Evolutionary conservation across 2,888 invertebrate genomes (phyloP).

Genomic region (Noctua comes): DNA sequence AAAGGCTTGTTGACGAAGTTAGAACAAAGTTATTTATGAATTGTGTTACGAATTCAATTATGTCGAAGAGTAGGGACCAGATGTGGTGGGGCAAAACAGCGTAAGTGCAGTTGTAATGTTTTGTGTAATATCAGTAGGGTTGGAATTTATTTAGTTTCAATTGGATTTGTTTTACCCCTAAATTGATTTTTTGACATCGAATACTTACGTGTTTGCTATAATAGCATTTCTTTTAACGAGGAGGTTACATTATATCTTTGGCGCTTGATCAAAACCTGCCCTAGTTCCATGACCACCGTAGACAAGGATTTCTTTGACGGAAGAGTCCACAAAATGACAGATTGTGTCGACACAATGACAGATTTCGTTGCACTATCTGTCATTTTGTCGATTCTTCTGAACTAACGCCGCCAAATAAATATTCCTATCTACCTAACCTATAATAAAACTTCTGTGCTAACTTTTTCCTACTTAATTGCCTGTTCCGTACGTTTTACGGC

Average conservation of each 20-base stretch:
- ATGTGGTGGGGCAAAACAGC: constrained; percentile 6
- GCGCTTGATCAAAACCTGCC: neutral
- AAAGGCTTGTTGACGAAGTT: constrained; percentile 53
- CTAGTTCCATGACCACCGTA: too few species aligned
- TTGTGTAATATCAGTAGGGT: constrained; percentile 3
- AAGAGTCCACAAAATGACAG: too few species aligned
- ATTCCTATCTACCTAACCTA: neutral
- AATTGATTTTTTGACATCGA: neutral
- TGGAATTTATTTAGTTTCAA: constrained; percentile 1
- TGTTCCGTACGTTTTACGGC: neutral
- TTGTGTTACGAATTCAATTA: constrained; percentile 53
- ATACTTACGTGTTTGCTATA: neutral
- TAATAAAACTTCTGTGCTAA: neutral
- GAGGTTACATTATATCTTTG: neutral
- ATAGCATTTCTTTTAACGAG: neutral
- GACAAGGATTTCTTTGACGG: too few species aligned
- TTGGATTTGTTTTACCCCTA: too few species aligned
- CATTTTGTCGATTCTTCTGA: too few species aligned
- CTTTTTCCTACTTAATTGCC: neutral
- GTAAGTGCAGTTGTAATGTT: constrained; percentile 28
- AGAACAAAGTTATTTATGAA: constrained; percentile 57
- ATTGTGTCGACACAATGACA: too few species aligned
- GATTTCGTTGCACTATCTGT: too few species aligned
- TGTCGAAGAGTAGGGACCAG: constrained; percentile 21
- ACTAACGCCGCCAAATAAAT: neutral